Base-by-base conservation (phyloP, 2,888 invertebrate genomes). In the Patella caerulea region DNA sequence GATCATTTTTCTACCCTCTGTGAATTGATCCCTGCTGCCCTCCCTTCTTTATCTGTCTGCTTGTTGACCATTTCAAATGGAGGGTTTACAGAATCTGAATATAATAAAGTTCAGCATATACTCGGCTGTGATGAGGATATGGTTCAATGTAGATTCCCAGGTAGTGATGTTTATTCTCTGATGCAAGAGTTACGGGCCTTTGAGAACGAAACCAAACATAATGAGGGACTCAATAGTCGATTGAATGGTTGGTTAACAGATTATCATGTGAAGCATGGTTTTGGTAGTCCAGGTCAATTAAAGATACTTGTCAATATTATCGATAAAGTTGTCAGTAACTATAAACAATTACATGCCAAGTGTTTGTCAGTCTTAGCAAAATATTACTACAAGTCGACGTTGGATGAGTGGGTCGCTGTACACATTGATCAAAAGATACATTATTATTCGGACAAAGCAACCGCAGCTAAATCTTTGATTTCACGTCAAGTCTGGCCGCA, bases 141-240 rank as follows among this genome's bases (percentile, higher is more conserved):
- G 12, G 7, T 74, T 52, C 45, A 76, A 69, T 76, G 93, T 93
- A 83, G 88, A 11, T 93, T 92, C 82, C 92, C 92, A 2, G 93
- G 93, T 0, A 90, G 91, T 15, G 88, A 90, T 17, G 86, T 94
- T 24, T 93, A 93, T 72, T 79, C 81, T 69, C 74, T 74, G 15
- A 70, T 81, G 52, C 82, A 81, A 75, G 76, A 81, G 52, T 77
- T 83, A 45, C 81, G 78, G 74, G 78, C 72, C 1, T 75, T 78
- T 55, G 54, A 72, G 17, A 59, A 79, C 15, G 45, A 53, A 14
- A 75, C 65, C 45, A 55, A 14, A 11, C 70, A 59, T 12, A 71
- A 78, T 24, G 15, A 17, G 14, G 73, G 78, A 9, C 34, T 81
- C 34, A 73, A 79, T n/a, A 45, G 76, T 5, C 52, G 73, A 2